A percentile compares a stretch with the other conserved stretches of the same genome.
These are phyloP conservation scores for Myotis davidii DNA, from an alignment of 2,113 vertebrate genomes.

Conservation along the genomic window DNA sequence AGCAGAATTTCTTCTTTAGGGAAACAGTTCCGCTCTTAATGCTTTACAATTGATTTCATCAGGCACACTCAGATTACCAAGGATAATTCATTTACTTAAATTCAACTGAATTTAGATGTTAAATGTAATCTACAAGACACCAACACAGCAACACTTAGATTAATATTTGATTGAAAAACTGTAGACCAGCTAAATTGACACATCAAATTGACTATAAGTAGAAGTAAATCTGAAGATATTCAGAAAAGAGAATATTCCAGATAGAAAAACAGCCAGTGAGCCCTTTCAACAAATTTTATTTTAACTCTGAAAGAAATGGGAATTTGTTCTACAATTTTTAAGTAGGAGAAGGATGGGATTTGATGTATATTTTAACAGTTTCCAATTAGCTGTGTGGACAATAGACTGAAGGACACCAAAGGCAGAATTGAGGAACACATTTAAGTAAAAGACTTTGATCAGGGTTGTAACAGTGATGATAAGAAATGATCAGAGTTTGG, in stretches of 20 bases:
- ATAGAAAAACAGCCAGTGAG: neutral
- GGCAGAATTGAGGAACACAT: neutral
- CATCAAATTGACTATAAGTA: neutral
- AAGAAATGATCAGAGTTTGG: neutral
- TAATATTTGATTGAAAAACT: slow-evolving; percentile 17
- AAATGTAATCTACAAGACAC: slow-evolving; percentile 14
- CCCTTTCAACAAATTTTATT: neutral
- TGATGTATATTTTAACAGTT: neutral
- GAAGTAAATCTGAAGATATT: neutral
- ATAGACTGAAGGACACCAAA: neutral
- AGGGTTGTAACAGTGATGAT: neutral
- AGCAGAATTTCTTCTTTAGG: neutral
- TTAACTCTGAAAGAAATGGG: neutral
- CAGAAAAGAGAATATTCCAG: neutral
- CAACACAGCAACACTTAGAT: slow-evolving; percentile 40
- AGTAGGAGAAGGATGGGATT: neutral
- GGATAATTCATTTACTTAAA: slow-evolving; percentile 41
- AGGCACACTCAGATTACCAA: slow-evolving; percentile 39
- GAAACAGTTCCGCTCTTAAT: neutral
- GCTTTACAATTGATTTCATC: neutral
- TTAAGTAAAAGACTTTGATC: neutral
- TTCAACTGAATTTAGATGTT: neutral
- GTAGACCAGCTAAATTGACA: neutral
- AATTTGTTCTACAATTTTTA: neutral
- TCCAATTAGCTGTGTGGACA: neutral